Percentiles rank a stretch among this genome's conserved stretches.
Evolutionary conservation across 2,888 invertebrate species (phyloP).

Genomic region (Andrena hattorfiana): DNA sequence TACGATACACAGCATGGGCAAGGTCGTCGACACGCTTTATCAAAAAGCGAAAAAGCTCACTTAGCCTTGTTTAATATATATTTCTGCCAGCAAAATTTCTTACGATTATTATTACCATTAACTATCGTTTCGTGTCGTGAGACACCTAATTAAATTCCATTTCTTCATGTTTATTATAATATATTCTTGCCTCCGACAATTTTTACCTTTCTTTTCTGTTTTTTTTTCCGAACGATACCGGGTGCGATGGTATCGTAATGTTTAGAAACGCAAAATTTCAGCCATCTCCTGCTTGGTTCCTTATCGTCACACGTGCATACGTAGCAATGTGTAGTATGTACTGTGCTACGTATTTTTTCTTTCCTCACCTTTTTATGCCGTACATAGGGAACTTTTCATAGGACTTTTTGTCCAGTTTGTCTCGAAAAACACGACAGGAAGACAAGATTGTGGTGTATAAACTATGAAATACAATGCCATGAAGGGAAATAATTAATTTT

Average conservation of each 20-base stretch:
- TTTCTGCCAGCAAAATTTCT: conserved; percentile 79
- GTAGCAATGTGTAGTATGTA: neutral
- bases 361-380: neutral
- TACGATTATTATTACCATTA: conserved; percentile 80
- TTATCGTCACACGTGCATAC: too few relatives aligned
- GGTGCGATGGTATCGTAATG: neutral
- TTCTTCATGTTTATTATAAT: conserved; percentile 26
- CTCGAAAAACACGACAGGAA: neutral
- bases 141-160: conserved; percentile 36
- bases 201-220: conserved; percentile 1
- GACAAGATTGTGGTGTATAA: conserved; percentile 20
- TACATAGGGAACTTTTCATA: neutral
- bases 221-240: neutral
- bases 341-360: neutral
- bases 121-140: conserved; percentile 44
- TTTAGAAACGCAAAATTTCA: too few relatives aligned
- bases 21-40: conserved; percentile 99
- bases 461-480: conserved; percentile 45
- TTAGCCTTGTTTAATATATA: conserved; percentile 86
- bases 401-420: neutral
- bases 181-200: conserved; percentile 19
- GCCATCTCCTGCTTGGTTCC: too few relatives aligned
- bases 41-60: conserved; percentile 99
- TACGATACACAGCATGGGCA: conserved; percentile 99
- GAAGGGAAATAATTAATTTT: conserved; percentile 18